Conservation (phyloP, 2,797 vertebrate genomes). For the Anabacerthia variegaticeps region DNA sequence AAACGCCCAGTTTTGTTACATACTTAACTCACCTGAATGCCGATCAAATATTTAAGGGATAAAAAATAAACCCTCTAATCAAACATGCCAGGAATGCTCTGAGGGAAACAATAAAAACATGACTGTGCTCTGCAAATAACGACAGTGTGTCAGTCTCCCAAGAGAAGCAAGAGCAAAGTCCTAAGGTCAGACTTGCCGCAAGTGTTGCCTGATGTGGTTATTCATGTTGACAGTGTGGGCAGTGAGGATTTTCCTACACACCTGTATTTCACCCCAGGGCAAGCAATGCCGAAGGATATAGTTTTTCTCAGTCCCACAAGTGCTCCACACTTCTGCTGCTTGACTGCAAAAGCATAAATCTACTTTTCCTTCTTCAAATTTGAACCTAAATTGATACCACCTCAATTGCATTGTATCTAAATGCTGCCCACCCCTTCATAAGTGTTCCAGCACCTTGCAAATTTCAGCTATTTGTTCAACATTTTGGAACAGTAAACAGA, state of each 20-base stretch:
- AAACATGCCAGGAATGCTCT: neutral
- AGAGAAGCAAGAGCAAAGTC: neutral
- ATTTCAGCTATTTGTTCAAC: neutral
- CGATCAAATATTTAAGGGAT: neutral
- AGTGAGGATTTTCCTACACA: neutral
- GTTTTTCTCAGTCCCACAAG: neutral
- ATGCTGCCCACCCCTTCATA: neutral
- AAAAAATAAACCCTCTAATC: neutral
- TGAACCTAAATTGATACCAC: neutral
- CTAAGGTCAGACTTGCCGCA: neutral
- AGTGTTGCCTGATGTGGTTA: neutral
- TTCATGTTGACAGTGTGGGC: neutral
- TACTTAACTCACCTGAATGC: neutral
- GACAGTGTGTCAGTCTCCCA: neutral
- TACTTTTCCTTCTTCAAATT: neutral
- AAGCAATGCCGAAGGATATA: neutral
- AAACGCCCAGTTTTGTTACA: neutral
- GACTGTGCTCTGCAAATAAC: neutral
- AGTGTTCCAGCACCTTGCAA: neutral
- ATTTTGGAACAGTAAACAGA: neutral
- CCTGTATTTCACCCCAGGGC: neutral
- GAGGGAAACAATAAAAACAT: neutral
- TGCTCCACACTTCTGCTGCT: neutral
- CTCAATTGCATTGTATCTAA: neutral
- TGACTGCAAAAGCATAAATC: neutral